Conservation (phyloP, 2,113 vertebrate genomes). For the Sinocyclocheilus maitianheensis region DNA sequence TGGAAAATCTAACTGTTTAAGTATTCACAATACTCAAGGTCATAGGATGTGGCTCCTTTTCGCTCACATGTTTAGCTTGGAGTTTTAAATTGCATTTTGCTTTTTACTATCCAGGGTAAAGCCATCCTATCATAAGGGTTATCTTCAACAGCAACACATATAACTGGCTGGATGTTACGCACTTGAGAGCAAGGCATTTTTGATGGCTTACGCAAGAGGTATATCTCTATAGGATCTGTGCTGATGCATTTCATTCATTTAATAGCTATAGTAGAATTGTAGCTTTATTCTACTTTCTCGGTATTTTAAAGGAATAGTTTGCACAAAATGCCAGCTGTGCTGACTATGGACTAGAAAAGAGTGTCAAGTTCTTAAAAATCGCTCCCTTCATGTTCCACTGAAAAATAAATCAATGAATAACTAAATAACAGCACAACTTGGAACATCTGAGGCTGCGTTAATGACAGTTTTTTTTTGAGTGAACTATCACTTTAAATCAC, state of each 20-base stretch:
- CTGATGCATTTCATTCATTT: background rate
- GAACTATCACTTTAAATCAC: background rate
- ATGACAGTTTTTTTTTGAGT: background rate
- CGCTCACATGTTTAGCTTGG: background rate
- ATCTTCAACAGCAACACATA: background rate
- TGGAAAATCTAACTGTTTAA: slow-evolving; percentile 40
- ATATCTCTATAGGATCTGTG: background rate
- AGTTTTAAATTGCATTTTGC: slow-evolving; percentile 40
- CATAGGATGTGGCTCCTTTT: slow-evolving; percentile 5
- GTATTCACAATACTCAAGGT: slow-evolving; percentile 39
- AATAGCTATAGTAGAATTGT: background rate
- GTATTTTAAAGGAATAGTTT: background rate
- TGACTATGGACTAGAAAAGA: background rate
- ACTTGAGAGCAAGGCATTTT: slow-evolving; percentile 1
- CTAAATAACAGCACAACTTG: background rate
- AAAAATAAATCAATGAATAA: background rate
- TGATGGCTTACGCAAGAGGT: background rate
- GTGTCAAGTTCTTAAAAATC: background rate
- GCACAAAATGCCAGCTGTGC: background rate
- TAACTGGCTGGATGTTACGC: slow-evolving; percentile 3
- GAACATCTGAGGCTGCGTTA: background rate
- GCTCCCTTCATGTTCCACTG: background rate
- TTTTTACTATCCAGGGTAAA: slow-evolving; percentile 7
- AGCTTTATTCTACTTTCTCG: background rate
- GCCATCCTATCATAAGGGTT: slow-evolving; percentile 27